Evolutionary conservation across 2,797 vertebrate genomes (phyloP), one percentile per base, ranked within the genome.

Genomic region (Vultur gryphus): DNA sequence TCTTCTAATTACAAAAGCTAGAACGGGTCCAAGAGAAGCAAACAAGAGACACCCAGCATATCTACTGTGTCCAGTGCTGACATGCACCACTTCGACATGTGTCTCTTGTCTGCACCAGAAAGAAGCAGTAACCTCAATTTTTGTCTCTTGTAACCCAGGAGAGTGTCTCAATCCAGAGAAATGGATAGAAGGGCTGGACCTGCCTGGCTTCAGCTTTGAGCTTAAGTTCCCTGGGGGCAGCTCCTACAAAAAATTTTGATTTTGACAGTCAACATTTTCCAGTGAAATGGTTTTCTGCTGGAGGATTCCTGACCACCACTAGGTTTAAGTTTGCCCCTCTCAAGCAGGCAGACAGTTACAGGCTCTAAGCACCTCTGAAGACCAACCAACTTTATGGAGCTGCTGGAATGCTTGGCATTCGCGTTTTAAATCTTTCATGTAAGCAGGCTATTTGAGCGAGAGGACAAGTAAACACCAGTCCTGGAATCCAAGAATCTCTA

Each of bases 391-490:
- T 93, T 83, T 37, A 85, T 9, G 86, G 78, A 89, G 52, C 37
- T 10, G 2, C 64, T 90, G 87, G 72, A 94, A 92, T 91, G 51
- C 81, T 62, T 79, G 55, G 71, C 78, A 93, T 89, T 90, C 5
- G 1, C 13, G 8, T 80, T 93, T 95, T 39, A 96, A 81, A 85
- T 71, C 61, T 91, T 83, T 75, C 57, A 65, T 2, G 5, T 83
- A 87, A 89, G 55, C 39, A 79, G 78, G 8, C 26, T 66, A 61
- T 71, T 89, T 75, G 39, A 92, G 61, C 48, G 78, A 89, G 52
- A 83, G 61, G 64, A 93, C 57, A 93, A 89, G 92, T 83, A 84
- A 92, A 54, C 55, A 89, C 64, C 82, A 85, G 86, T 67, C 81
- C 52, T 44, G 64, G 81, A 77, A 94, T 93, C 59, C 59, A 85